phyloP scores from a whole-genome alignment of 1,140 invertebrate species.

The Pygmarrhopalites habei region DNA sequence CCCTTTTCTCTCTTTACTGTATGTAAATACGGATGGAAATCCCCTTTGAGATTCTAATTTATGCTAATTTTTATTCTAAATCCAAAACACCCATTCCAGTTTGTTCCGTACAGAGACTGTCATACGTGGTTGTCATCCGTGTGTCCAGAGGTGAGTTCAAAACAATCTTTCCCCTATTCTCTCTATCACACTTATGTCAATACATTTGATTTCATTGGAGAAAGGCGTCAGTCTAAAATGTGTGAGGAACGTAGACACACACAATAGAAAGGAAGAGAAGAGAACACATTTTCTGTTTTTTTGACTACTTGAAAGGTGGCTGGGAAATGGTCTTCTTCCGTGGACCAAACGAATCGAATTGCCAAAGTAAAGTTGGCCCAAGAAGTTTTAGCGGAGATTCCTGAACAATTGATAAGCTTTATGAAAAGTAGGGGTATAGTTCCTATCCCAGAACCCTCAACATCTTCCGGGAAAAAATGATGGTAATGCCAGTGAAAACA shows the following conservation, averaged over 20 bases:
- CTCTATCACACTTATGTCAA: no score
- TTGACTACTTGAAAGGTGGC: conserved; percentile 4
- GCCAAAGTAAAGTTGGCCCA: conserved; percentile 46
- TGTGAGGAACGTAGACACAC: no score
- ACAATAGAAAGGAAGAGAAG: no score
- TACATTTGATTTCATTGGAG: no score
- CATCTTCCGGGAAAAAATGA: neutral
- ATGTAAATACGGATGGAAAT: no score
- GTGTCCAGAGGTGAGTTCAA: conserved; percentile 15
- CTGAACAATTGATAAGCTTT: conserved; percentile 52
- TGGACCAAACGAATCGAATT: conserved; percentile 20
- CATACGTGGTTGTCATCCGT: conserved; percentile 23
- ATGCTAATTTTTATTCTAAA: no score
- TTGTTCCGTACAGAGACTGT: conserved; percentile 42
- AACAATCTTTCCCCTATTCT: no score
- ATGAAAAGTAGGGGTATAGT: conserved; percentile 51
- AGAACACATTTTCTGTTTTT: neutral
- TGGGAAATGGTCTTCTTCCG: conserved; percentile 26
- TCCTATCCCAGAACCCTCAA: conserved; percentile 39
- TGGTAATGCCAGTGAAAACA: neutral
- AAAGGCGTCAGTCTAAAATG: no score
- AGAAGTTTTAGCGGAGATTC: conserved; percentile 56
- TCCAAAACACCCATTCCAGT: no score
- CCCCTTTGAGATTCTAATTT: no score
- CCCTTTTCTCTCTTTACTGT: no score